phyloP scores from a whole-genome alignment of 2,797 vertebrate genomes.

The Emys orbicularis region DNA sequence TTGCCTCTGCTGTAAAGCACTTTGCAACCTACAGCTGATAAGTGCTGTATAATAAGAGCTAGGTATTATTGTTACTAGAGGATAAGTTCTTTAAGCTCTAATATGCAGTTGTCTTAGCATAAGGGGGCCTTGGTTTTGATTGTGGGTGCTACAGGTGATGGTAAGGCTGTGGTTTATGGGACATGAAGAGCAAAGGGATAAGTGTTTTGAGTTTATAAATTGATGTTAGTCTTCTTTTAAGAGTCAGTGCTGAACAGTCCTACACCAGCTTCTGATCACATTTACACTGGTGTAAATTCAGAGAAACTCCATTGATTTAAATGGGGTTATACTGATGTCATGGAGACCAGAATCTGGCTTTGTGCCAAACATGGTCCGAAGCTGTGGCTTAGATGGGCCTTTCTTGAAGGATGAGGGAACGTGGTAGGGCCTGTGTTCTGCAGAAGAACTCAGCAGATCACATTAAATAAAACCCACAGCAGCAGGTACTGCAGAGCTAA shows the following conservation, averaged over 20 bases:
- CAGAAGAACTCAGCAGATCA: slow-evolving; percentile 26
- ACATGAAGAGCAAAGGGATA: neutral
- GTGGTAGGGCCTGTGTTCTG: neutral
- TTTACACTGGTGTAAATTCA: neutral
- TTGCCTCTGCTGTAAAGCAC: neutral
- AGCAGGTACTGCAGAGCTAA: slow-evolving; percentile 51
- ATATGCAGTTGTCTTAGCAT: neutral
- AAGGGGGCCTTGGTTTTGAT: neutral
- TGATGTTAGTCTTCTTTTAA: neutral
- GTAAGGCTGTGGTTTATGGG: neutral
- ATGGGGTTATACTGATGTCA: neutral
- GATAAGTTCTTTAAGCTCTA: neutral
- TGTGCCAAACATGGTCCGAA: rapidly evolving
- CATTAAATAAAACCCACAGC: slow-evolving; percentile 39
- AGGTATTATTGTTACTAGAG: neutral
- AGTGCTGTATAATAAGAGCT: neutral
- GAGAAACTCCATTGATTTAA: neutral
- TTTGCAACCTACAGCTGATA: neutral
- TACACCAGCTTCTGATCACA: neutral
- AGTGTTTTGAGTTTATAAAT: neutral
- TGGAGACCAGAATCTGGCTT: neutral
- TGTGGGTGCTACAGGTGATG: neutral
- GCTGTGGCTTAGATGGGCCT: neutral
- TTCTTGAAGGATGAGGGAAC: neutral
- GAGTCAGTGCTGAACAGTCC: neutral